These are phyloP conservation scores for Laterallus jamaicensis DNA, from an alignment of 2,113 vertebrate genomes.

Conservation along the genomic window DNA sequence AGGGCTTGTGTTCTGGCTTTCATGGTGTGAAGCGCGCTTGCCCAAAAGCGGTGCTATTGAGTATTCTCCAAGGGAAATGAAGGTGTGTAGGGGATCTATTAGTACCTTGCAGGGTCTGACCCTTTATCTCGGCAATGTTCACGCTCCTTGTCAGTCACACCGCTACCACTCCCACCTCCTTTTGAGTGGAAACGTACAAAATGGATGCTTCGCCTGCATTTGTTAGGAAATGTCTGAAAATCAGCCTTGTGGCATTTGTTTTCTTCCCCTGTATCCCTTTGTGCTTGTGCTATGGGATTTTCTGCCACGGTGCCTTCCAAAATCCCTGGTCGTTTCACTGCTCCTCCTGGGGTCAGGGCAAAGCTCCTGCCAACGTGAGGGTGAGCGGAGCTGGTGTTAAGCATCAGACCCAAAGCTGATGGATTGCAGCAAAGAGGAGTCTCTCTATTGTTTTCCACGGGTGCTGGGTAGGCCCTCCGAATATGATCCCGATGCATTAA, in stretches of 20 bases:
- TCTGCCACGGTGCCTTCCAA: neutral
- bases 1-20: slow-evolving; percentile 56
- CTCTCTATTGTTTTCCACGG: neutral
- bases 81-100: neutral
- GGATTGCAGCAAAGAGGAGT: neutral
- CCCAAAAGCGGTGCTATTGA: neutral
- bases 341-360: neutral
- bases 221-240: neutral
- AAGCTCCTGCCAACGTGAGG: neutral
- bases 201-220: neutral
- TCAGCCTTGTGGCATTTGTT: neutral
- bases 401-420: neutral
- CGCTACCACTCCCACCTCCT: neutral
- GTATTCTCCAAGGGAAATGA: neutral
- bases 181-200: neutral
- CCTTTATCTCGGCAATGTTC: neutral
- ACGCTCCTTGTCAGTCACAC: neutral
- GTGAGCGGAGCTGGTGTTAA: neutral
- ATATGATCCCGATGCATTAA: neutral
- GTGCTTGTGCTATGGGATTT: neutral
- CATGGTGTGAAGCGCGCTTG: slow-evolving; percentile 65
- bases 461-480: neutral
- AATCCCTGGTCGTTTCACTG: neutral
- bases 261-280: neutral
- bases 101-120: neutral